These are phyloP conservation scores for Hyppa rectilinea DNA, from an alignment of 2,888 invertebrate genomes.

Conservation along the genomic window DNA sequence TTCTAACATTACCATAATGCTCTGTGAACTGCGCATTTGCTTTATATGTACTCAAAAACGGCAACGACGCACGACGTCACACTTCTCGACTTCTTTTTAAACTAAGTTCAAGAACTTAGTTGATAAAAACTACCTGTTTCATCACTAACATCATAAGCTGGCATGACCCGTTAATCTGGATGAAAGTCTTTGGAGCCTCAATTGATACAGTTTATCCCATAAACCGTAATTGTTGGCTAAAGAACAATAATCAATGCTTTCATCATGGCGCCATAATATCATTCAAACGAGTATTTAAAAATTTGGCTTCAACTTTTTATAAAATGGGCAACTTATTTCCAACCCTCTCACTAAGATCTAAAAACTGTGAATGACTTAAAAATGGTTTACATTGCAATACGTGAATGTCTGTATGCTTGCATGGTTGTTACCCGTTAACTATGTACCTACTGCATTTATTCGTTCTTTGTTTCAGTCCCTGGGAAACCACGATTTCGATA, in stretches of 20 bases:
- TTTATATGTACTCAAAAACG: not conserved
- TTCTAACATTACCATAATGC: not conserved
- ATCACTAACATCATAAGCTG: not conserved
- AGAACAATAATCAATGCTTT: not conserved
- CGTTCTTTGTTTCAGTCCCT: conserved; percentile 92
- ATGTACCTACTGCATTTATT: conserved; percentile 38
- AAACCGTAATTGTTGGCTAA: not conserved
- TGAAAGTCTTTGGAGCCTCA: not conserved
- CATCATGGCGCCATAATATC: not conserved
- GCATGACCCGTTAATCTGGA: not conserved
- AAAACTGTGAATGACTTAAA: conserved; percentile 19
- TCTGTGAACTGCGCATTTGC: too few species aligned
- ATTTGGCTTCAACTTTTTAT: not conserved
- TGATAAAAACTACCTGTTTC: not conserved
- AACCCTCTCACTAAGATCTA: not conserved
- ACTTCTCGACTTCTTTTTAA: too few species aligned
- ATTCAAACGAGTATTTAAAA: not conserved
- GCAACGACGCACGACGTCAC: too few species aligned
- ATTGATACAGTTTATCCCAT: not conserved
- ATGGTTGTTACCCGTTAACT: conserved; percentile 3
- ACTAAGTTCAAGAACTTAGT: too few species aligned
- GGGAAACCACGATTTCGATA: conserved; percentile 98
- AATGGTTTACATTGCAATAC: not conserved
- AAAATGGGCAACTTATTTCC: not conserved
- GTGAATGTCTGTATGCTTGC: conserved; percentile 29